These are phyloP conservation scores for Tetragonula clypearis DNA, from an alignment of 1,140 invertebrate species.

Conservation along the genomic window DNA sequence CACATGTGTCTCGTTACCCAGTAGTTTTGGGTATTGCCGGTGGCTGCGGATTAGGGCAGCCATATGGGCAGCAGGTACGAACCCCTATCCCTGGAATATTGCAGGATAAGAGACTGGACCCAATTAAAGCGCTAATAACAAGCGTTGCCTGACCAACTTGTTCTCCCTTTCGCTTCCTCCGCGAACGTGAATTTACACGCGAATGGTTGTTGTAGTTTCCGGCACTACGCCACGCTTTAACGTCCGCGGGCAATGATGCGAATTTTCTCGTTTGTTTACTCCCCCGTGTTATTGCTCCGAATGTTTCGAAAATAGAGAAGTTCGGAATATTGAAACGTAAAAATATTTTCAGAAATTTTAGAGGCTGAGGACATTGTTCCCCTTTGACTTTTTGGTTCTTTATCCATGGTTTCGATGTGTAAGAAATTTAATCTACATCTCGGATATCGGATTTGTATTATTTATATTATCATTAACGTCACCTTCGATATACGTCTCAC, in stretches of 20 bases:
- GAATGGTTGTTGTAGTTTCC: constrained; percentile 13
- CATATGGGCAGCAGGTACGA: constrained; percentile 73
- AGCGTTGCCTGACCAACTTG: constrained; percentile 69
- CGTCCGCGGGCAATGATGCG: background rate
- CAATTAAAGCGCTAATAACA: constrained; percentile 79
- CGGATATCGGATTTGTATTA: background rate
- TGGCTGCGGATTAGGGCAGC: constrained; percentile 77
- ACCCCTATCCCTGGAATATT: constrained; percentile 73
- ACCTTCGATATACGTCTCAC: background rate
- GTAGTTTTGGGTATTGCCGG: constrained; percentile 77
- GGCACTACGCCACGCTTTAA: constrained; percentile 16
- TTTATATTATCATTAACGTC: background rate
- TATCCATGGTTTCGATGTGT: background rate
- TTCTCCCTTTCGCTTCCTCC: constrained; percentile 31
- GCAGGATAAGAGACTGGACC: constrained; percentile 78
- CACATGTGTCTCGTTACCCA: constrained; percentile 65
- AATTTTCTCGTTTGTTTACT: background rate
- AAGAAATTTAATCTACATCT: background rate
- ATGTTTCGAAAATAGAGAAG: background rate
- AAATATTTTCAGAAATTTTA: too few relatives aligned
- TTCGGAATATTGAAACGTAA: background rate
- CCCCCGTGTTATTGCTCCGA: too few relatives aligned
- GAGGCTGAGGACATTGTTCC: too few relatives aligned
- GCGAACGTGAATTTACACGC: constrained; percentile 38
- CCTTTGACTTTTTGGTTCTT: too few relatives aligned